These are phyloP conservation scores for Leptinotarsa juncta DNA, from an alignment of 2,888 invertebrate species.

Conservation along the genomic window DNA sequence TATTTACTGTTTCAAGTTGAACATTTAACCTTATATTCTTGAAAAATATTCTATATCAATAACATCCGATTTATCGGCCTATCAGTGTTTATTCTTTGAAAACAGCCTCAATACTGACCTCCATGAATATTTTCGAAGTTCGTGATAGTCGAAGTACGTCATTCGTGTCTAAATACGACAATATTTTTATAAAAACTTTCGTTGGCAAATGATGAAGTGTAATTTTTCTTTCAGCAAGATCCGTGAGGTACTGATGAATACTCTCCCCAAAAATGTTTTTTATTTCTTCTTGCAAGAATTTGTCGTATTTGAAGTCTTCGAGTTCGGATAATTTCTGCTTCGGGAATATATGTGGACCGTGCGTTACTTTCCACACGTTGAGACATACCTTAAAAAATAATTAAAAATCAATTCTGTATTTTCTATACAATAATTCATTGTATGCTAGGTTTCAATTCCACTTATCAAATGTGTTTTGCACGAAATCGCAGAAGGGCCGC, in stretches of 20 bases:
- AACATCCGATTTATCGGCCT: no score
- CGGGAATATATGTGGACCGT: constrained; percentile 44
- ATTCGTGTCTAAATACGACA: constrained; percentile 45
- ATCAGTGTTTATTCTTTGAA: neutral
- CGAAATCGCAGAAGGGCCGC: no score
- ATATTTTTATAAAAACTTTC: constrained; percentile 53
- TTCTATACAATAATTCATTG: no score
- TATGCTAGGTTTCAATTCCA: no score
- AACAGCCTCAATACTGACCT: constrained; percentile 37
- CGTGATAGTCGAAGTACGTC: constrained; percentile 44
- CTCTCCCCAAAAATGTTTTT: constrained; percentile 53
- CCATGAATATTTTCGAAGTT: constrained; percentile 48
- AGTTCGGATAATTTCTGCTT: constrained; percentile 41
- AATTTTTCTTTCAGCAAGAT: constrained; percentile 36
- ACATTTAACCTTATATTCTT: no score
- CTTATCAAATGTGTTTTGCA: no score
- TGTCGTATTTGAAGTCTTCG: constrained; percentile 54
- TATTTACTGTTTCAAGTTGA: neutral
- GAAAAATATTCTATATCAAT: no score
- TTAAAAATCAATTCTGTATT: neutral
- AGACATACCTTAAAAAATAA: constrained; percentile 21
- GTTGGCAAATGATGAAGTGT: constrained; percentile 49
- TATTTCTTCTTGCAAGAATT: constrained; percentile 53
- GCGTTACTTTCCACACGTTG: constrained; percentile 49
- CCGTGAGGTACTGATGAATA: constrained; percentile 43